Base-by-base conservation (phyloP, 2,888 invertebrate genomes). In the Cryptus viduatorius region DNA sequence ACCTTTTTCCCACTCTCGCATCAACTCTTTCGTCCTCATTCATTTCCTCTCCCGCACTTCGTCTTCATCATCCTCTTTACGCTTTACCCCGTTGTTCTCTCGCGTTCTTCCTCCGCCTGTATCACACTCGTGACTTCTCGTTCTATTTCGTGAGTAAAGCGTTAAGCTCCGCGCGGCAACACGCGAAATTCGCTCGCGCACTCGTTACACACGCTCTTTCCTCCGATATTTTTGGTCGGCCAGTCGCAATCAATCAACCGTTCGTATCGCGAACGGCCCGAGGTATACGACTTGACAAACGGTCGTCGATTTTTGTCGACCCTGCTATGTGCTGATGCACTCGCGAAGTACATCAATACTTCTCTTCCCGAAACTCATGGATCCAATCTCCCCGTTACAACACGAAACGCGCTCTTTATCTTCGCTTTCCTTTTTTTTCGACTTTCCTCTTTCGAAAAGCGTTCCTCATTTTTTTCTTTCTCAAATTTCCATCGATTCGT, bases 241-340 rank as follows among this genome's bases (percentile, higher is more conserved):
- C 73, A 84, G 86, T 85, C 83, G 86, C 84, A 86, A 88, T 88
- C 88, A 86, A 88, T 88, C 88, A 88, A 86, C 84, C 84, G 79
- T 77, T 67, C 84, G 86, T 80, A 82, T 84, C 79, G 79, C 71
- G 71, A 76, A 72, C 29, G 50, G 59, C 72, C 76, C 76, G 82
- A 77, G 72, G 1, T 61, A 61, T 31, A 65, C 82, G 82, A 80
- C 72, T 53, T 78, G 83, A 85, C 83, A 83, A 83, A 85, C 84
- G 79, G 68, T 78, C 80, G 72, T 78, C 80, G 84, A 76, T 83
- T 83, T 85, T 78, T 82, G 80, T 81, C 85, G 73, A 80, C 71
- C 75, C 71, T 24, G 4, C 59, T n/a, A 31, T 76, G 71, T 67
- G 71, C 71, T 76, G 84, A 85, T 82, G 82, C 79, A 85, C 84